Conservation (phyloP, 2,888 invertebrate genomes). For the Cerceris rybyensis region DNA sequence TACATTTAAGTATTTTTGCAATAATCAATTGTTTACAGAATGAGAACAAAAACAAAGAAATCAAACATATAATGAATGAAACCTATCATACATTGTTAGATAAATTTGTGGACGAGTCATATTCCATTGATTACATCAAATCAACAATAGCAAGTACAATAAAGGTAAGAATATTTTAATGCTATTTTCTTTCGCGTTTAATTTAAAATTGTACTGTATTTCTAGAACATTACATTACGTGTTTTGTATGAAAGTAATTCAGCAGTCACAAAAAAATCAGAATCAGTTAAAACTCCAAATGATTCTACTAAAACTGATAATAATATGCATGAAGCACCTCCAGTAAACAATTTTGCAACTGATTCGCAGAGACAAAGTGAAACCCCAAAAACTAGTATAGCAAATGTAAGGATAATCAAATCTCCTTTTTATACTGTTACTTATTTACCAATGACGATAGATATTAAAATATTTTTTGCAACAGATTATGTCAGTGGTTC, state of each 20-base stretch:
- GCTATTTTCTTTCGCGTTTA: not conserved
- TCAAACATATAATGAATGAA: constrained; percentile 75
- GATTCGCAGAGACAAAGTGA: constrained; percentile 8
- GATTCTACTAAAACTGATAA: constrained; percentile 2
- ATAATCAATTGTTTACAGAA: constrained; percentile 45
- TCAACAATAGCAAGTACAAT: constrained; percentile 70
- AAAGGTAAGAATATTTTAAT: constrained; percentile 59
- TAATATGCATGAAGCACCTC: constrained; percentile 5
- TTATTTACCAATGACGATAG: not conserved
- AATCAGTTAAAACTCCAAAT: constrained; percentile 13
- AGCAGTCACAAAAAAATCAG: constrained; percentile 18
- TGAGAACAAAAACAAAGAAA: constrained; percentile 69
- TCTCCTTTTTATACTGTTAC: not conserved
- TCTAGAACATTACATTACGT: constrained; percentile 72
- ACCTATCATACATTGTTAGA: constrained; percentile 69
- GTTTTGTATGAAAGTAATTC: constrained; percentile 59
- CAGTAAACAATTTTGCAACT: not conserved
- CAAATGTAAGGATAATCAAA: constrained; percentile 20
- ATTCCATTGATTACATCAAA: constrained; percentile 68
- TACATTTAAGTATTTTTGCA: not conserved
- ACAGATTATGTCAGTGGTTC: constrained; percentile 61
- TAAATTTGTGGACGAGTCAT: constrained; percentile 70
- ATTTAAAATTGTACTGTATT: constrained; percentile 8
- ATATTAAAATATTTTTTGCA: constrained; percentile 27
- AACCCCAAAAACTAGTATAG: constrained; percentile 10